Conservation (phyloP, 2,888 invertebrate genomes). For the Phortica magna region DNA sequence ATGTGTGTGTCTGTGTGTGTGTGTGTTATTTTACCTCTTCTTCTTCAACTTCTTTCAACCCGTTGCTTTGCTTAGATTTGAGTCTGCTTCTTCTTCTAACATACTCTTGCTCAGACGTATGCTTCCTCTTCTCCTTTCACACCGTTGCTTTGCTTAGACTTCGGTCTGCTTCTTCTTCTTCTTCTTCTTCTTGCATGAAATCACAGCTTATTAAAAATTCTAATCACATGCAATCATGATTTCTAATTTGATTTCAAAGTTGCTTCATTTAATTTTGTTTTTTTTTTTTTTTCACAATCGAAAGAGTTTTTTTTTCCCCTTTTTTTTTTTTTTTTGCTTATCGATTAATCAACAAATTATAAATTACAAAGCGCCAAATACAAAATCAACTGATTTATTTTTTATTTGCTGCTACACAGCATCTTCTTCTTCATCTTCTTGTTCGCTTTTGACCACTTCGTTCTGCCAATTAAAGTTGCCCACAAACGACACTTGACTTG, state of each 20-base stretch:
- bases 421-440: background rate
- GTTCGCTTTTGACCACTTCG: background rate
- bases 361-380: conserved; percentile 41
- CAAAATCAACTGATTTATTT: background rate
- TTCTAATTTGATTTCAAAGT: conserved; percentile 9
- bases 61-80: too few relatives aligned
- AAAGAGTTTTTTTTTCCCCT: background rate
- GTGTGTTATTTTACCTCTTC: background rate
- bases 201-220: conserved; percentile 16
- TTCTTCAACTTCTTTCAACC: background rate
- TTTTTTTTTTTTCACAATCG: background rate
- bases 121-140: background rate
- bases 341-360: conserved; percentile 73
- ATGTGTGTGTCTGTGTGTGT: background rate
- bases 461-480: background rate
- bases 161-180: background rate
- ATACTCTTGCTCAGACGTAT: background rate
- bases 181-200: background rate
- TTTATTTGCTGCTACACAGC: background rate
- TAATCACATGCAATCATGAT: conserved; percentile 11
- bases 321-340: conserved; percentile 50
- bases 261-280: background rate
- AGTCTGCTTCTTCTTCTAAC: background rate
- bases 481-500: background rate
- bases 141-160: too few relatives aligned